Conservation (phyloP, 1,140 invertebrate species). For the Ephestia elutella region DNA sequence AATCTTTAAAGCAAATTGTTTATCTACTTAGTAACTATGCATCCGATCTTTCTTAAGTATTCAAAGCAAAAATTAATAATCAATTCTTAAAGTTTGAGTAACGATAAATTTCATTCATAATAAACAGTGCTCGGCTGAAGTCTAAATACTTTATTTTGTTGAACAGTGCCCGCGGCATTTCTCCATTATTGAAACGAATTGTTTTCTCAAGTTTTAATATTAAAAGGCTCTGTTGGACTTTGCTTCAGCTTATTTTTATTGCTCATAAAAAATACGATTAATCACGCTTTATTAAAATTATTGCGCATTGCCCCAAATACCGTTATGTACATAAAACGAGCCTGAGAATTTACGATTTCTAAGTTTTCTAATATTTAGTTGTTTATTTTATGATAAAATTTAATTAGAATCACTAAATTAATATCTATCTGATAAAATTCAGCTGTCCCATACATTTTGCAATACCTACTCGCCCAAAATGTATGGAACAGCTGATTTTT, state of each 20-base stretch:
- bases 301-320: not conserved
- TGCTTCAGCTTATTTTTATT: constrained; percentile 27
- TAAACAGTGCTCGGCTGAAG: constrained; percentile 44
- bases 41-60: too few species aligned
- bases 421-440: too few species aligned
- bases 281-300: constrained; percentile 7
- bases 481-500: too few species aligned
- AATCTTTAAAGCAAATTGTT: too few species aligned
- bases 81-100: constrained; percentile 36
- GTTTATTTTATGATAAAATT: not conserved
- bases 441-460: too few species aligned
- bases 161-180: constrained; percentile 36
- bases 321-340: not conserved
- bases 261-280: constrained; percentile 12
- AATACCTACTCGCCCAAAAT: too few species aligned
- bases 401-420: too few species aligned
- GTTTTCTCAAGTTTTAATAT: constrained; percentile 60
- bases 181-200: constrained; percentile 54
- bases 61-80: constrained; percentile 29
- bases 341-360: not conserved
- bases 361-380: not conserved
- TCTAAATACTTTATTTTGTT: constrained; percentile 60
- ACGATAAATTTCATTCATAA: constrained; percentile 55
- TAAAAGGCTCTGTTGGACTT: constrained; percentile 43
- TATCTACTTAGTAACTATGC: too few species aligned